Evolutionary conservation across 92 coral and sea anemone species (phyloP), one percentile per base, ranked within the genome.

Genomic region (Parazoanthus swiftii): DNA sequence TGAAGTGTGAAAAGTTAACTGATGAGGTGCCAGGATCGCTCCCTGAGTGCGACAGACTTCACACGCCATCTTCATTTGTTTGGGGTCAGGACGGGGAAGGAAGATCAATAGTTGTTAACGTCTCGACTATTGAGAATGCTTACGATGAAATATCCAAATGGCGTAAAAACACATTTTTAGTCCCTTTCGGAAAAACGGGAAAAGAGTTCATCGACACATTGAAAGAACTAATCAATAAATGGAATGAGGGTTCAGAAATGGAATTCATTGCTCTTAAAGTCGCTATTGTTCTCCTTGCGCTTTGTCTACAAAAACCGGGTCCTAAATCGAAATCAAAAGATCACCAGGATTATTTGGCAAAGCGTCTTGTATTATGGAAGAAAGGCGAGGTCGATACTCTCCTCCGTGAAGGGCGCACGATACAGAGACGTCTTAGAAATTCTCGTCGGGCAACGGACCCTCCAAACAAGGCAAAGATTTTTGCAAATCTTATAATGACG

Each of bases 351-450:
- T 88, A 78, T 76, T 80, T 88, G 66, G 74, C 80, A 59, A 88
- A 88, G 36, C 86, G 79, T 39, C 83, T 88, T 56, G 86, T 59
- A 42, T 80, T 79, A 80, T 88, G 86, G 79, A 88, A 72, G 83
- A 80, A 79, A 42, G 89, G 89, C 59, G 83, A 86, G 68, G 68
- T 86, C 48, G 83, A 76, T 29, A 86, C 39, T 14, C 33, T 85
- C 50, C 68, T 86, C 37, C 42, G 70, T 48, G 89, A 86, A 86
- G 89, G 89, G 44, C 59, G 82, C 36, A 67, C n/a, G 46, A 80
- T 88, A 79, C 90, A 88, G 76, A 80, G 68, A 65, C 90, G 90
- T 66, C 56, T 88, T 79, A 85, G 86, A 80, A 88, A 88, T 48
- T 80, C 76, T 35, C 81, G 65, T 80, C 68, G 75, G 59, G 29